phyloP scores from a whole-genome alignment of 2,797 vertebrate genomes.

The Brotula barbata region DNA sequence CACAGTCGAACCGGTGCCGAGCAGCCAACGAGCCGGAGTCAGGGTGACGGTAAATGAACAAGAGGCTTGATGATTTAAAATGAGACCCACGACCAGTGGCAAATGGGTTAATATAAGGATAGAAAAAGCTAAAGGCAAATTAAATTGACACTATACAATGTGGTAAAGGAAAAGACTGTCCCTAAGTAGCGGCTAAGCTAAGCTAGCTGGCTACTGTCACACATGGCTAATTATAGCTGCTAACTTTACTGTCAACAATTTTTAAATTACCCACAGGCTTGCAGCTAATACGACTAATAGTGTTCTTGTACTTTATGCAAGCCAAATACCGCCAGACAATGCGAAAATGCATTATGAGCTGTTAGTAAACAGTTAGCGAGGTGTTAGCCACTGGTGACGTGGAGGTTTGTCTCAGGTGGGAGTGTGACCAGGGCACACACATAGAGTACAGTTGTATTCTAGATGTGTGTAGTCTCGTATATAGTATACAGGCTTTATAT shows the following conservation, averaged over 20 bases:
- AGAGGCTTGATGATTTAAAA: no score
- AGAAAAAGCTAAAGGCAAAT: no score
- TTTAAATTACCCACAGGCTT: not conserved
- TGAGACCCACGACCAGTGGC: not conserved
- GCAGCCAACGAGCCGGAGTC: conserved; percentile 45
- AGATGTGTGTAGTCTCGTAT: no score
- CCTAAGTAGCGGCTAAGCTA: conserved; percentile 17
- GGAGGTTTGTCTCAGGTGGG: conserved; percentile 22
- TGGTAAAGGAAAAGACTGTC: no score
- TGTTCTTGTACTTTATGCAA: no score
- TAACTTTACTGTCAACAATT: not conserved
- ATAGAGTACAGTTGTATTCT: not conserved
- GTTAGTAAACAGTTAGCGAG: no score
- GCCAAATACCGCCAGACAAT: no score
- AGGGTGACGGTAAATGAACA: conserved; percentile 67
- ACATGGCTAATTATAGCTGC: not conserved
- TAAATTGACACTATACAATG: no score
- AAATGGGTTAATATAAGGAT: not conserved
- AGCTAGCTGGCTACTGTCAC: not conserved
- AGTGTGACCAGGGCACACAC: not conserved
- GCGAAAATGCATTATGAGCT: no score
- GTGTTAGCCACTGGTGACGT: conserved; percentile 39
- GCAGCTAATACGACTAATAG: not conserved
- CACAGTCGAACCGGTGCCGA: conserved; percentile 53
- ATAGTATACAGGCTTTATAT: no score